Percentiles rank a stretch among this genome's conserved stretches.
Evolutionary conservation across 2,888 invertebrate species (phyloP).

Genomic region (Rutpela maculata): DNA sequence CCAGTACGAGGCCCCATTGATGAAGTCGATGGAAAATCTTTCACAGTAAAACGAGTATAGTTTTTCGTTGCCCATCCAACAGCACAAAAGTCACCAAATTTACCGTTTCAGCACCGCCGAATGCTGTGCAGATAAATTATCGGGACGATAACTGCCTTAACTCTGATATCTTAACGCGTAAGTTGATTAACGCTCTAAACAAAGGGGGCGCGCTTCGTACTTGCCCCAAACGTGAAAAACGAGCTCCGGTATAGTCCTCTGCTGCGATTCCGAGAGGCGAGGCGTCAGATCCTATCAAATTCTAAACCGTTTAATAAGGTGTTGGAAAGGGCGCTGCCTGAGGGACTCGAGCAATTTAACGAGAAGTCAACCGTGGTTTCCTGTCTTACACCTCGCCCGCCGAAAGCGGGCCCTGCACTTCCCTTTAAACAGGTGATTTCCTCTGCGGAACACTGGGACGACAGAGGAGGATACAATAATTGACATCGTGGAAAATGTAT

Average conservation of each 20-base stretch:
- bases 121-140: neutral
- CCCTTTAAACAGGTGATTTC: constrained; percentile 51
- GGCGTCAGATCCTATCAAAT: constrained; percentile 41
- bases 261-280: neutral
- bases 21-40: too few relatives aligned
- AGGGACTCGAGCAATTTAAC: constrained; percentile 57
- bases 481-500: neutral
- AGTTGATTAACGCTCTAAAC: constrained; percentile 7
- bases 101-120: neutral
- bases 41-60: too few relatives aligned
- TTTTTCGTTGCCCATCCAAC: neutral
- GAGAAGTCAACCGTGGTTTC: constrained; percentile 55
- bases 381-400: constrained; percentile 47
- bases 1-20: too few relatives aligned
- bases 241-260: constrained; percentile 1
- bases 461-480: constrained; percentile 2
- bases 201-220: neutral
- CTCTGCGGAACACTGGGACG: neutral
- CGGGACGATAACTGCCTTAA: neutral
- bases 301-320: constrained; percentile 47
- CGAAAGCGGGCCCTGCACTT: constrained; percentile 15
- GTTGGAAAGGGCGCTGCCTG: constrained; percentile 40
- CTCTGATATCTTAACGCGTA: neutral
- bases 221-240: constrained; percentile 3
- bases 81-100: neutral